These are phyloP conservation scores for Gavialis gangeticus DNA, from an alignment of 2,113 vertebrate species.

Conservation along the genomic window DNA sequence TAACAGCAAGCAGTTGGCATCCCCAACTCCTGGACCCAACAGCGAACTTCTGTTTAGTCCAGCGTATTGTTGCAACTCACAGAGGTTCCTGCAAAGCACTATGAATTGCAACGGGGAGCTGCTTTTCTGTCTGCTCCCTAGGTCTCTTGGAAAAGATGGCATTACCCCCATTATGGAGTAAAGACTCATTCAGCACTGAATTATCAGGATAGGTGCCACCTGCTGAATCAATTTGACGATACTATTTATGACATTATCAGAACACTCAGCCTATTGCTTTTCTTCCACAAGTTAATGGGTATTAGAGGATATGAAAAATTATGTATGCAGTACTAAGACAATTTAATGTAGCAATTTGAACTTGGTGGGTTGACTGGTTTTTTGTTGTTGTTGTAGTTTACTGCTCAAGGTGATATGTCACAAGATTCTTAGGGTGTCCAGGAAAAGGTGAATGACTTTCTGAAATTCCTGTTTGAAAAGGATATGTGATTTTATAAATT, in stretches of 20 bases:
- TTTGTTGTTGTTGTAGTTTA: not conserved
- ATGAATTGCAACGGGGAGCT: too few species aligned
- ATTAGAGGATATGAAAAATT: not conserved
- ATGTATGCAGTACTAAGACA: not conserved
- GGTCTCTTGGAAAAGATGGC: accelerated
- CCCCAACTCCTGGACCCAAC: too few species aligned
- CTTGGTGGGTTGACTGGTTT: not conserved
- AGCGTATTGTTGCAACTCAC: too few species aligned
- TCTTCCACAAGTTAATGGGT: not conserved
- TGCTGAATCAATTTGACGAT: not conserved
- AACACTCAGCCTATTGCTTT: not conserved
- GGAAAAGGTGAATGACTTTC: accelerated
- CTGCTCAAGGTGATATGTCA: not conserved
- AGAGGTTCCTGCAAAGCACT: too few species aligned
- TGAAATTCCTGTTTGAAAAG: not conserved
- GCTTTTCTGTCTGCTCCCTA: too few species aligned
- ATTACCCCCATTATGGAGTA: not conserved
- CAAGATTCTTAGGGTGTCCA: accelerated
- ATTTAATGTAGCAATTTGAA: not conserved
- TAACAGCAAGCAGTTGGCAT: too few species aligned
- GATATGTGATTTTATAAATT: not conserved
- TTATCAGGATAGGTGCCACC: not conserved
- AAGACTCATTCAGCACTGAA: not conserved
- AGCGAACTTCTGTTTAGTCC: too few species aligned
- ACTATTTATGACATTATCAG: not conserved